These are phyloP conservation scores for Troides oblongomaculatus DNA, from an alignment of 2,888 invertebrate genomes.

Conservation along the genomic window DNA sequence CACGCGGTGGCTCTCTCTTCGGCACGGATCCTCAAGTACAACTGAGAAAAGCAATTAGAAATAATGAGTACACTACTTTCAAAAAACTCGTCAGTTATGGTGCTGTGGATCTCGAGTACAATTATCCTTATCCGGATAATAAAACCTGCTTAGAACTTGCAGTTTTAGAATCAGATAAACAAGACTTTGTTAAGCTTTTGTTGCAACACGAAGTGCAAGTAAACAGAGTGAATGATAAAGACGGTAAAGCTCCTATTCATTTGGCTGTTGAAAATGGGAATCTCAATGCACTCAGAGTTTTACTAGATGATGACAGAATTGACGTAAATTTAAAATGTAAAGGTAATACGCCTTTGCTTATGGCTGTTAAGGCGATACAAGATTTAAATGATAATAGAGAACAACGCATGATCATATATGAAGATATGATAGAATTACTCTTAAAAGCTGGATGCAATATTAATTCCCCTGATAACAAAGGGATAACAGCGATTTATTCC, in stretches of 20 bases:
- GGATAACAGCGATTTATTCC: slow-evolving; percentile 79
- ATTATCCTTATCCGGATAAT: slow-evolving; percentile 78
- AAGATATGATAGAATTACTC: slow-evolving; percentile 75
- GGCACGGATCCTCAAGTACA: slow-evolving; percentile 71
- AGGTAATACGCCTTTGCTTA: slow-evolving; percentile 76
- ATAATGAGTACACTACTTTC: slow-evolving; percentile 76
- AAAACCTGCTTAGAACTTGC: slow-evolving; percentile 82
- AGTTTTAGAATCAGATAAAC: slow-evolving; percentile 68
- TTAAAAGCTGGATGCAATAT: slow-evolving; percentile 78
- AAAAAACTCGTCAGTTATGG: slow-evolving; percentile 71
- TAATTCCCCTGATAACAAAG: slow-evolving; percentile 77
- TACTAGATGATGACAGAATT: slow-evolving; percentile 71
- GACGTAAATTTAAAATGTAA: slow-evolving; percentile 74
- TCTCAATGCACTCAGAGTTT: slow-evolving; percentile 63
- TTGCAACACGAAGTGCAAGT: slow-evolving; percentile 82
- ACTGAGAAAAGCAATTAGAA: slow-evolving; percentile 74
- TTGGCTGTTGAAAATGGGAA: slow-evolving; percentile 81
- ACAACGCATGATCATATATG: slow-evolving; percentile 60
- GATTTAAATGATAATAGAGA: slow-evolving; percentile 72
- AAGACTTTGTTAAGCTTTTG: slow-evolving; percentile 79
- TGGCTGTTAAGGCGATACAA: slow-evolving; percentile 74
- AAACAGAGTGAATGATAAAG: slow-evolving; percentile 77
- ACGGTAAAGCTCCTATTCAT: slow-evolving; percentile 83
- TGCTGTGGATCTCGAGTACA: slow-evolving; percentile 74
- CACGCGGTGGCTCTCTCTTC: slow-evolving; percentile 70